Percentiles rank a stretch among this genome's conserved stretches.
Evolutionary conservation across 2,888 invertebrate genomes (phyloP).

Genomic region (Erebia ligea): DNA sequence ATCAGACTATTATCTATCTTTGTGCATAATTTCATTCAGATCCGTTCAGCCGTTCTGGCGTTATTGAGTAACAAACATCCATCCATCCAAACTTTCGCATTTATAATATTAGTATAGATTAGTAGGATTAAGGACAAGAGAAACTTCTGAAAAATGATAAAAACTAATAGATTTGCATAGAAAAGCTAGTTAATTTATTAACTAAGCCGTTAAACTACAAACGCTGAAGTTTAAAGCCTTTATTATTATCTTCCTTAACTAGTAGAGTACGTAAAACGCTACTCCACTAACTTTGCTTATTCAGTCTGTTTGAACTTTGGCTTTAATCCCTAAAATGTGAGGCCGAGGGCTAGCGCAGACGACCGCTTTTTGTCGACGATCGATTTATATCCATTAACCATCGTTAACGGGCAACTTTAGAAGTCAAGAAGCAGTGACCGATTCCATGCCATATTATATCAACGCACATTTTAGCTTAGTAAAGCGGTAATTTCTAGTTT

Average conservation of each 20-base stretch:
- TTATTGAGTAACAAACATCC: too few species aligned
- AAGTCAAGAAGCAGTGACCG: neutral
- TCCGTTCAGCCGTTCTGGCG: too few species aligned
- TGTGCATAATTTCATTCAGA: too few species aligned
- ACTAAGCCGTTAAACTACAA: neutral
- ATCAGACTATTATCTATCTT: too few species aligned
- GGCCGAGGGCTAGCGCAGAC: neutral
- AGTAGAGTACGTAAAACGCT: slow-evolving; percentile 4
- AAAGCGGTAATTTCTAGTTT: too few species aligned
- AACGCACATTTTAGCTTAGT: too few species aligned
- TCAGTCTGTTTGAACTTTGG: slow-evolving; percentile 8
- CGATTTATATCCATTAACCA: neutral
- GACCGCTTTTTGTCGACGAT: neutral
- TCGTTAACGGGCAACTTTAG: neutral
- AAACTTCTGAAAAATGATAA: neutral
- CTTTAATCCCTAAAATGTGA: neutral
- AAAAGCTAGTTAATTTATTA: neutral
- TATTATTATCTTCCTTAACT: slow-evolving; percentile 1
- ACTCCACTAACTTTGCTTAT: slow-evolving; percentile 11
- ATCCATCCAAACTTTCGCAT: too few species aligned
- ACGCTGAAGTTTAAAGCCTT: slow-evolving; percentile 2
- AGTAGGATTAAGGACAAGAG: neutral
- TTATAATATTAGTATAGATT: too few species aligned
- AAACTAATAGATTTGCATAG: neutral
- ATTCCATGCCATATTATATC: neutral